Percentiles rank a stretch among this genome's conserved stretches.
Evolutionary conservation across 2,797 vertebrate genomes (phyloP).

Genomic region (Acanthiza pusilla): DNA sequence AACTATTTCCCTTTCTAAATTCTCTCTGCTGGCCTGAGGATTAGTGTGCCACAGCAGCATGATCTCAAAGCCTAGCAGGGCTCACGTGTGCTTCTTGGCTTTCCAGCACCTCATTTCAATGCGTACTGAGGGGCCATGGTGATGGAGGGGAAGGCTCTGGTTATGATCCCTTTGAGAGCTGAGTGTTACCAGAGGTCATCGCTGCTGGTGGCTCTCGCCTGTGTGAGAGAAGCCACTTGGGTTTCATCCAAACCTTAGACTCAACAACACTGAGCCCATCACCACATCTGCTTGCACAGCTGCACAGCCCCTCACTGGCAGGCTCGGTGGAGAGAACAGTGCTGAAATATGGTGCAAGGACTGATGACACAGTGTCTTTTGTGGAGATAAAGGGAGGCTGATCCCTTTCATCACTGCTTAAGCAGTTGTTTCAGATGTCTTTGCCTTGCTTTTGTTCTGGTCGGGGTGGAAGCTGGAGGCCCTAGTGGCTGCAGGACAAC

Average conservation of each 20-base stretch:
- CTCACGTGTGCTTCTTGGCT: not conserved
- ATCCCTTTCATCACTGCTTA: conserved; percentile 28
- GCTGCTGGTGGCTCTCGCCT: not conserved
- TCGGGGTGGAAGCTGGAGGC: not conserved
- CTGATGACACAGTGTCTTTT: conserved; percentile 29
- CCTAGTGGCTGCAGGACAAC: not conserved
- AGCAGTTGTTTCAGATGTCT: conserved; percentile 3
- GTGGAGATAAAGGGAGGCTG: conserved; percentile 30
- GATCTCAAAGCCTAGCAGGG: not conserved
- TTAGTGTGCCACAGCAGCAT: not conserved
- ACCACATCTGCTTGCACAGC: not conserved
- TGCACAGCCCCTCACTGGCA: not conserved
- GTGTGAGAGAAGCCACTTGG: not conserved
- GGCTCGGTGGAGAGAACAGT: not conserved
- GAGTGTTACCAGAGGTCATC: not conserved
- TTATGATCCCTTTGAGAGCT: not conserved
- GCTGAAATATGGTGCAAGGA: conserved; percentile 31
- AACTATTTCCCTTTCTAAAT: not conserved
- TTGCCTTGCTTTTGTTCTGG: not conserved
- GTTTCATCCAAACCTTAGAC: not conserved
- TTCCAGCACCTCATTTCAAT: not conserved
- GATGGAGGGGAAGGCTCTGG: not conserved
- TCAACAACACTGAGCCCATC: not conserved
- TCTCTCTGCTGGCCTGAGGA: not conserved
- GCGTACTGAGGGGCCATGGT: not conserved